Evolutionary conservation across 2,113 vertebrate species (phyloP), one percentile per base, ranked within the genome.

Genomic region (Nyctereutes procyonoides): DNA sequence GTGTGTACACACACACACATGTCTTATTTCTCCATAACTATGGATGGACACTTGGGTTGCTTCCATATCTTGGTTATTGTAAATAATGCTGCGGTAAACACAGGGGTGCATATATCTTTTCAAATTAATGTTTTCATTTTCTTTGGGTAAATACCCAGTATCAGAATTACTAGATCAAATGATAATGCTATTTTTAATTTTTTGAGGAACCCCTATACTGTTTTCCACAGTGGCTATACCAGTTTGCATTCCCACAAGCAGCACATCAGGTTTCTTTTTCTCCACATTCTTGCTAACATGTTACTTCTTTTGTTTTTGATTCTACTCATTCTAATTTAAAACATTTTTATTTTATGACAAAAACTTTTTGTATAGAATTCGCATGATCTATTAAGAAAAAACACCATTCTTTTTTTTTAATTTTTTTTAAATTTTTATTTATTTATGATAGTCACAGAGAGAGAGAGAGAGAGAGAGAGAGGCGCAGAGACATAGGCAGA

Each of bases 331-430:
- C 74, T 17, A 77, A 84, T 35, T 82, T 58, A 82, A 92, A 79
- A 24, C 30, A 88, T 32, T 74, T 93, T 92, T 77, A 86, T 38
- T 82, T 32, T 56, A 95, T 90, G 51, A 85, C 11, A 81, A 90
- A 91, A 94, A 74, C 24, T 76, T 73, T 80, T 55, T 65, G 35
- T 48, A 43, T 30, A 86, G 53, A 86, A 82, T 67, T 91, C 65
- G 10, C 5, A 55, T 69, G 51, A 73, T 16, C 2, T 83, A 79
- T 91, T 71, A 93, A 93, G 86, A 84, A 94, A 95, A 90, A 82
- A 88, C 3, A 38, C 17, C 48, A 83, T 87, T 97, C 73, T 90
- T 67, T 15, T n/a, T n/a, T n/a, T n/a, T n/a, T n/a, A n/a, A n/a
- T n/a, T n/a, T n/a, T n/a, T n/a, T n/a, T n/a, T n/a, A n/a, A n/a